phyloP scores from a whole-genome alignment of 2,113 vertebrate species.

The Thymallus thymallus region DNA sequence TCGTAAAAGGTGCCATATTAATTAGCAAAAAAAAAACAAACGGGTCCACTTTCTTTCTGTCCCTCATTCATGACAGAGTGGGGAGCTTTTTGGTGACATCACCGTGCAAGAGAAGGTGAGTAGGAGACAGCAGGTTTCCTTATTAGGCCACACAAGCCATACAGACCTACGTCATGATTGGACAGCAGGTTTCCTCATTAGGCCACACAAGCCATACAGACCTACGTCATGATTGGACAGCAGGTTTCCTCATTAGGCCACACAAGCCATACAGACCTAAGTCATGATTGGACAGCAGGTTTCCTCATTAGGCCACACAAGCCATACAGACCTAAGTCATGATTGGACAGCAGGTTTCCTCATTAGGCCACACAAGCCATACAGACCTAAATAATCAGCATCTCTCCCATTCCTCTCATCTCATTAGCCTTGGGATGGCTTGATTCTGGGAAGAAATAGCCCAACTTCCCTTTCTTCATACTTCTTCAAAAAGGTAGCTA shows the following conservation, averaged over 20 bases:
- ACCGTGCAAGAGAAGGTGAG: no score
- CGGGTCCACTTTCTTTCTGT: no score
- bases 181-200: neutral
- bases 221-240: neutral
- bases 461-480: slow-evolving; percentile 11
- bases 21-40: neutral
- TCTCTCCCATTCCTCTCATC: neutral
- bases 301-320: no score
- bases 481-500: no score
- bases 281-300: neutral
- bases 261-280: slow-evolving; percentile 6
- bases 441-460: neutral
- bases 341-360: neutral
- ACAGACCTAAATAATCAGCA: slow-evolving; percentile 9
- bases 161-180: slow-evolving; percentile 1
- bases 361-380: no score
- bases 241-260: no score
- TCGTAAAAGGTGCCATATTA: slow-evolving; percentile 21
- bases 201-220: slow-evolving; percentile 6
- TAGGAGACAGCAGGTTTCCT: neutral
- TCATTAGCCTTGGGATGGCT: slow-evolving; percentile 10
- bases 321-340: neutral
- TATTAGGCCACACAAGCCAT: no score
- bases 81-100: no score
- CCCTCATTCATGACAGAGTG: no score